These are phyloP conservation scores for Chalcosyrphus nemorum DNA, from an alignment of 2,888 invertebrate genomes.

Conservation along the genomic window DNA sequence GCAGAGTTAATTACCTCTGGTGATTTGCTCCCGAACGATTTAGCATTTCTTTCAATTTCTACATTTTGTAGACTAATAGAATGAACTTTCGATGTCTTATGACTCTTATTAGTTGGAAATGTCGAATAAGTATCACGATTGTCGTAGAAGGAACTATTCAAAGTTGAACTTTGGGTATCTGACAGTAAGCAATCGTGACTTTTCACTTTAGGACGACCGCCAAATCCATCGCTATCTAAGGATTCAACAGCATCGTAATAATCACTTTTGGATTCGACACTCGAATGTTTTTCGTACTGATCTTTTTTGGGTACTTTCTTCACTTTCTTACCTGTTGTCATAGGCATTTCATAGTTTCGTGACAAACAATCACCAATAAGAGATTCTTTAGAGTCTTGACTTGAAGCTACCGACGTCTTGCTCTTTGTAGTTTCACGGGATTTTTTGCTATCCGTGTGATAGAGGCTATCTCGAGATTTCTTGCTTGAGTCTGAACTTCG, in stretches of 20 bases:
- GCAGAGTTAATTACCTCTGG: conserved; percentile 78
- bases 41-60: conserved; percentile 85
- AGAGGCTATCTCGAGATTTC: conserved; percentile 86
- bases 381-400: conserved; percentile 87
- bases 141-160: conserved; percentile 83
- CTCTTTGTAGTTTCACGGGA: conserved; percentile 86
- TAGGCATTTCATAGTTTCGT: conserved; percentile 83
- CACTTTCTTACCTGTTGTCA: conserved; percentile 81
- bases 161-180: conserved; percentile 81
- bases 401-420: conserved; percentile 85
- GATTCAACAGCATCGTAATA: conserved; percentile 86
- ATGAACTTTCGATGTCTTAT: conserved; percentile 85
- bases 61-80: conserved; percentile 88
- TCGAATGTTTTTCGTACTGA: conserved; percentile 85
- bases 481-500: conserved; percentile 87
- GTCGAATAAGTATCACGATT: conserved; percentile 85
- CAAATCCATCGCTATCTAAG: conserved; percentile 76
- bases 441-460: conserved; percentile 86
- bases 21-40: conserved; percentile 79
- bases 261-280: conserved; percentile 88
- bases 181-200: conserved; percentile 85
- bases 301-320: conserved; percentile 79
- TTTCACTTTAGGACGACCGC: conserved; percentile 82
- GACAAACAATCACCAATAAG: conserved; percentile 79
- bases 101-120: conserved; percentile 84